Percentiles rank a stretch among this genome's conserved stretches.
Conservation (phyloP, 1,140 invertebrate genomes). For the Hyphantria cunea region DNA sequence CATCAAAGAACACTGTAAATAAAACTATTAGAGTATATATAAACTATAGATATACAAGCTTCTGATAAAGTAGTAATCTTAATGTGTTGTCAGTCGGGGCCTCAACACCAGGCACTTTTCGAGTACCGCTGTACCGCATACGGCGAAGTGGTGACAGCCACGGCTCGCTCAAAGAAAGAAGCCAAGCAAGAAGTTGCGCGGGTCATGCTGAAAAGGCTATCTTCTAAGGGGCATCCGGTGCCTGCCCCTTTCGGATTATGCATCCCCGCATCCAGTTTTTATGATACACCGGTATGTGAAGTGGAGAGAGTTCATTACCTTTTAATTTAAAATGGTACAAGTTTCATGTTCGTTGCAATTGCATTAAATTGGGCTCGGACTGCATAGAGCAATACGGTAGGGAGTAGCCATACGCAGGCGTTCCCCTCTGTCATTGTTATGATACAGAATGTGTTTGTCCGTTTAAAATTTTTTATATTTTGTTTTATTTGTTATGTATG, state of each 20-base stretch:
- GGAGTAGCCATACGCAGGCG: too few species aligned
- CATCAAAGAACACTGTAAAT: too few species aligned
- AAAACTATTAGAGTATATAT: too few species aligned
- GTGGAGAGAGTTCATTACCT: neutral
- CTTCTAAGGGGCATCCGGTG: conserved; percentile 41
- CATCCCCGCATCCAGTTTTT: conserved; percentile 15
- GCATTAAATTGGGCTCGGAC: too few species aligned
- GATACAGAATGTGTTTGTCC: too few species aligned
- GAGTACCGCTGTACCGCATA: conserved; percentile 60
- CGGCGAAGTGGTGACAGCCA: conserved; percentile 47
- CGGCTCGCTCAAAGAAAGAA: conserved; percentile 67
- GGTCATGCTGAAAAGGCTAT: conserved; percentile 46
- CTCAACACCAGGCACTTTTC: conserved; percentile 59
- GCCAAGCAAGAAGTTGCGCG: conserved; percentile 68
- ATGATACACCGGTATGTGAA: neutral
- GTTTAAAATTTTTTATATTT: too few species aligned
- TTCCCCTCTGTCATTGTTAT: too few species aligned
- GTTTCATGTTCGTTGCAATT: too few species aligned
- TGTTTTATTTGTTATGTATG: too few species aligned
- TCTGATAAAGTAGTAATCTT: neutral
- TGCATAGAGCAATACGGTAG: too few species aligned
- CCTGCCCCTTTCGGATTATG: conserved; percentile 46
- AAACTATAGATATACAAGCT: too few species aligned
- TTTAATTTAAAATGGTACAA: too few species aligned
- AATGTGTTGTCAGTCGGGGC: conserved; percentile 50